Evolutionary conservation across 2,888 invertebrate genomes (phyloP), one percentile per base, ranked within the genome.

Genomic region (Cataglyphis cursor): DNA sequence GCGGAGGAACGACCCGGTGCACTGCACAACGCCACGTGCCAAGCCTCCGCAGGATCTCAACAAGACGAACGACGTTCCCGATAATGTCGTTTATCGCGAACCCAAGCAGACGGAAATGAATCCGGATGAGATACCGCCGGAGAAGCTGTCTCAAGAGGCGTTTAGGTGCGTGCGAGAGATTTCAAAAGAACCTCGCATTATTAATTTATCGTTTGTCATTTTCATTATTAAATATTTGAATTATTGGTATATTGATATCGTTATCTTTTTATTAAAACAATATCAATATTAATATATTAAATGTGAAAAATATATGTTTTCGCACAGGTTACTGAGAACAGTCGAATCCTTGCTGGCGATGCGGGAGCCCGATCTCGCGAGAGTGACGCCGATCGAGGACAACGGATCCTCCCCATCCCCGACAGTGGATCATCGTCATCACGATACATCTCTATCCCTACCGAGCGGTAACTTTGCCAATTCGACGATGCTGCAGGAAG

Each of bases 91-190:
- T 31, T 95, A 95, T 93, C 94, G 94, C 85, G 93, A 94, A 86
- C 94, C 95, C 1, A 95, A 95, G 89, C 93, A 94, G 76, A 90
- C 88, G 51, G 95, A 94, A 82, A 82, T 93, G 8, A 91, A 95
- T 61, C 94, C 95, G 3, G 95, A 96, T 72, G 96, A 96, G 86
- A 94, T 96, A 35, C 95, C 96, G 89, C 96, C 96, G 1, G 96
- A 96, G 85, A 97, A 97, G 93, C 93, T 97, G 35, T 96, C 96
- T 0, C 96, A 96, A 91, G 97, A 97, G 94, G 97, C 97, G 1
- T 97, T 96, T 90, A 95, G 94, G 94, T 94, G 75, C 28, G 64
- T n/a, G n/a, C 18, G 3, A 59, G 31, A 48, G 1, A 57, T 54
- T 44, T 75, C 12, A 12, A 8, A n/a, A 44, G 18, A 57, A 12